These are phyloP conservation scores for Struthio camelus DNA, from an alignment of 2,113 vertebrate species.

Conservation along the genomic window DNA sequence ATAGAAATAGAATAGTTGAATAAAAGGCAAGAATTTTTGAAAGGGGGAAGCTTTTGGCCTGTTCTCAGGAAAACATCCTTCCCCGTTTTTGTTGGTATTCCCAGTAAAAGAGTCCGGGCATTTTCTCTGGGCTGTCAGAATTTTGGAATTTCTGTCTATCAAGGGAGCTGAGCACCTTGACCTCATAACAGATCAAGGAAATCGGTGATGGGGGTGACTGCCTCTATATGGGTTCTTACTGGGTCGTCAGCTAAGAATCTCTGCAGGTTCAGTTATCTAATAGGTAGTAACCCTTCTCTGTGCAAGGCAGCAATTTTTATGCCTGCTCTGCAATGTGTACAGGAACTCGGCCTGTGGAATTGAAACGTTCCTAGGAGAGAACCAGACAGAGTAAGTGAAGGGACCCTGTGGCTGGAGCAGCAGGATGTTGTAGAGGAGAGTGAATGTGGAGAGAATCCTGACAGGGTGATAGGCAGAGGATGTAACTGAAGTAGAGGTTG, in stretches of 20 bases:
- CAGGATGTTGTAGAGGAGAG: neutral
- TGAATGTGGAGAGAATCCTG: neutral
- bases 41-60: neutral
- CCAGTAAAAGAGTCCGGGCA: neutral
- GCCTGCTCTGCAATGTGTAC: neutral
- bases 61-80: neutral
- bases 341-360: neutral
- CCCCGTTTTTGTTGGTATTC: neutral
- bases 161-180: neutral
- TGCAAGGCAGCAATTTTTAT: neutral
- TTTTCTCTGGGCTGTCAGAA: neutral
- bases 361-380: neutral
- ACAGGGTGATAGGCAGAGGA: neutral
- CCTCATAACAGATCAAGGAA: neutral
- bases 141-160: neutral
- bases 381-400: too few relatives aligned
- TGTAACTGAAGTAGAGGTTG: neutral
- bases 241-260: neutral
- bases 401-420: neutral
- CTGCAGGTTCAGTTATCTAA: neutral
- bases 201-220: neutral
- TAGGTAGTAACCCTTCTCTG: neutral
- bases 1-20: neutral
- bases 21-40: rapidly evolving
- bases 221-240: neutral